Conservation (phyloP, 2,888 invertebrate genomes). For the Antheraea yamamai region DNA sequence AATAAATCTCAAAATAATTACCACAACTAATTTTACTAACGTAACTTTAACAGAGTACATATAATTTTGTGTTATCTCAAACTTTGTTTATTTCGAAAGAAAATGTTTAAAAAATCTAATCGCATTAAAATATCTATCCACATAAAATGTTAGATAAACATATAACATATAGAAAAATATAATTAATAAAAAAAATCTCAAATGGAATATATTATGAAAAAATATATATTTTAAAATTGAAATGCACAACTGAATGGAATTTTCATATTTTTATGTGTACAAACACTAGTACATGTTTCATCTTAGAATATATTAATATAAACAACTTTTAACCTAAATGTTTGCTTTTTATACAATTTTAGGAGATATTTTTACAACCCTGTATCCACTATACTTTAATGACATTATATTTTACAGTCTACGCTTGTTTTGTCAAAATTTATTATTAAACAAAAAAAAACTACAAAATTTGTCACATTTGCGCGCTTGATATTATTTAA, state of each 20-base stretch:
- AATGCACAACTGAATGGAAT: conserved; percentile 73
- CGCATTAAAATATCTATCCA: conserved; percentile 28
- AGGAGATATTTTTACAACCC: conserved; percentile 82
- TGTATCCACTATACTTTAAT: conserved; percentile 80
- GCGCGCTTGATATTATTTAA: conserved; percentile 36
- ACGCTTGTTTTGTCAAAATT: conserved; percentile 29
- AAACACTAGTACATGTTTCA: conserved; percentile 65
- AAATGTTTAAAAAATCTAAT: background rate
- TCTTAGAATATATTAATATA: conserved; percentile 77
- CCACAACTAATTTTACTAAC: background rate
- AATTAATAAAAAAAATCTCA: conserved; percentile 49
- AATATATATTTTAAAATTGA: conserved; percentile 48
- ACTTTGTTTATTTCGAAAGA: background rate
- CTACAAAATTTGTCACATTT: conserved; percentile 37
- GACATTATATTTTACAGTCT: conserved; percentile 40
- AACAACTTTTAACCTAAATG: conserved; percentile 74
- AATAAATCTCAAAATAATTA: conserved; percentile 12
- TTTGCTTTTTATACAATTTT: conserved; percentile 63
- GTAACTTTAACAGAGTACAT: background rate
- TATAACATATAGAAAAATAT: conserved; percentile 61
- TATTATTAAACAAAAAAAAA: conserved; percentile 24
- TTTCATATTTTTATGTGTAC: conserved; percentile 65
- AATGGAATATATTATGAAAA: conserved; percentile 57
- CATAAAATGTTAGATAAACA: conserved; percentile 39
- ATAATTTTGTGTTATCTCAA: background rate